A percentile compares a stretch with the other conserved stretches of the same genome.
Conservation (phyloP, 2,888 invertebrate genomes). For the Drosophila merina region DNA sequence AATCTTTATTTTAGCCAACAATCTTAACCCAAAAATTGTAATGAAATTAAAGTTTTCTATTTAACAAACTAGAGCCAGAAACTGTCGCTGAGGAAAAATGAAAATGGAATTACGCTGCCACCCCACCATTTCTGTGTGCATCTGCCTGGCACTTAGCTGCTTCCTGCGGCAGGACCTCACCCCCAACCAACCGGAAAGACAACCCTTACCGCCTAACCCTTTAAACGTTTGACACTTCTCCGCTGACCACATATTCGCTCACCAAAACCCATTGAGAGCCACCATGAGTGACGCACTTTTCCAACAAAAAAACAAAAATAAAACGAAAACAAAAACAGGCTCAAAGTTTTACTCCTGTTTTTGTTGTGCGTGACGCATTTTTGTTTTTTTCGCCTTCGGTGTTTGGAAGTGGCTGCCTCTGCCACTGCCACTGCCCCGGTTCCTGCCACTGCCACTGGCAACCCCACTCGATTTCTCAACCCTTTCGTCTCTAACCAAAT, state of each 20-base stretch:
- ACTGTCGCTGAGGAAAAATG: neutral
- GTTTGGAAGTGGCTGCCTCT: slow-evolving; percentile 27
- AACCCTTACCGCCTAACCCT: slow-evolving; percentile 72
- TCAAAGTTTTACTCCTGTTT: slow-evolving; percentile 13
- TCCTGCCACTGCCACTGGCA: slow-evolving; percentile 20
- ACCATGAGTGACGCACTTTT: slow-evolving; percentile 48
- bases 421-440: neutral
- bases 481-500: slow-evolving; percentile 45
- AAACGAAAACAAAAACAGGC: slow-evolving; percentile 3
- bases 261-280: slow-evolving; percentile 17
- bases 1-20: too few relatives aligned
- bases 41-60: neutral
- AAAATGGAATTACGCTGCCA: slow-evolving; percentile 4
- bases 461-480: slow-evolving; percentile 36
- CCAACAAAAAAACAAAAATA: slow-evolving; percentile 2
- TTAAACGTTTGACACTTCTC: slow-evolving; percentile 72
- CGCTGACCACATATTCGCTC: slow-evolving; percentile 63
- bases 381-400: slow-evolving; percentile 34
- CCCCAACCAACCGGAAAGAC: slow-evolving; percentile 30
- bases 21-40: neutral
- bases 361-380: slow-evolving; percentile 46
- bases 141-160: slow-evolving; percentile 43
- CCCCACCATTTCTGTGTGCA: slow-evolving; percentile 23
- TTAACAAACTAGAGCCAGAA: neutral
- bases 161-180: slow-evolving; percentile 35